Percentiles rank a stretch among this genome's conserved stretches.
These are phyloP conservation scores for Cerceris ruficornis DNA, from an alignment of 2,888 invertebrate species.

Conservation along the genomic window DNA sequence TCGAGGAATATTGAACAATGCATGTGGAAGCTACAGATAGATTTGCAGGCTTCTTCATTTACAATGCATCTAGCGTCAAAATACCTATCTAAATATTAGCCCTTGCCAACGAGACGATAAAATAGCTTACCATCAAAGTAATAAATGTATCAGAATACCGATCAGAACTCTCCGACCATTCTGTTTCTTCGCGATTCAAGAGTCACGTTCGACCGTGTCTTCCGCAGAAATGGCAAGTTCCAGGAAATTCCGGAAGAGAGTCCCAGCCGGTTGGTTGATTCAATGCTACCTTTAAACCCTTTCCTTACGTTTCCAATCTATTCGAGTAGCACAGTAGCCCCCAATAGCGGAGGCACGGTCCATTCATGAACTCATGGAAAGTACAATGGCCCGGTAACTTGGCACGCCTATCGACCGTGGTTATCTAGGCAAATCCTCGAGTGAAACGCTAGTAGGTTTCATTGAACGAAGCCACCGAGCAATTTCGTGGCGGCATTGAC, in stretches of 20 bases:
- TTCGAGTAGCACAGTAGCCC: constrained; percentile 54
- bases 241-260: constrained; percentile 32
- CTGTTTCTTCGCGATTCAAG: neutral
- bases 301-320: constrained; percentile 60
- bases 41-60: no score
- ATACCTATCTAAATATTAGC: no score
- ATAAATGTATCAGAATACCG: no score
- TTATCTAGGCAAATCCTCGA: constrained; percentile 71
- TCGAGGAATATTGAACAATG: no score
- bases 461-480: constrained; percentile 65
- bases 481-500: constrained; percentile 69
- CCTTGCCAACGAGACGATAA: no score
- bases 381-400: constrained; percentile 51
- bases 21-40: no score
- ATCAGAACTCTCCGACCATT: no score
- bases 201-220: neutral
- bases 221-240: constrained; percentile 35
- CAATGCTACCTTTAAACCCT: constrained; percentile 49
- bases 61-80: no score
- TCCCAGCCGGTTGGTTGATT: constrained; percentile 33
- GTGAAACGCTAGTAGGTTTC: constrained; percentile 65
- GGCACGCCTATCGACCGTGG: constrained; percentile 66
- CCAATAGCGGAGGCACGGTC: constrained; percentile 33
- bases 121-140: no score
- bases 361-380: constrained; percentile 61